Evolutionary conservation across 2,888 invertebrate genomes (phyloP), one percentile per base, ranked within the genome.

Genomic region (Brachypalpus laphriformis): DNA sequence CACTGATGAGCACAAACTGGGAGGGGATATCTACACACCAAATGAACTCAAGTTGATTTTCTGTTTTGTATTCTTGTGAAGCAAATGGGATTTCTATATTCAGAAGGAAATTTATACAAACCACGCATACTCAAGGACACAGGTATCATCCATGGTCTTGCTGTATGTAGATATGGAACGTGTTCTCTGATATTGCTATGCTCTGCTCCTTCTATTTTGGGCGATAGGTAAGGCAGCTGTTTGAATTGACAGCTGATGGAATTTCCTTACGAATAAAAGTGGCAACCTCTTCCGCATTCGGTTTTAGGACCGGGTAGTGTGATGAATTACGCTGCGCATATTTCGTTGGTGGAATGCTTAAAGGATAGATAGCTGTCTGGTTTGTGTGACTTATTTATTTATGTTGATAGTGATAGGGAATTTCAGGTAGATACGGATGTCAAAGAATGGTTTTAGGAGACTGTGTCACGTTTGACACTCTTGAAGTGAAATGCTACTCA

Each of bases 41-140:
- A 72, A 71, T 56, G 54, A 71, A 72, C 45, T 63, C 18, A 20
- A 70, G 76, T 71, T 47, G 66, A 65, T 65, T 65, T 78, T 65
- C 34, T 54, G 28, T 68, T 61, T 68, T 20, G 25, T 59, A 31
- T 51, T 59, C 49, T n/a, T 9, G 40, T 45, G 54, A 37, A 72
- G 47, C 14, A 18, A 28, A 56, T 31, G n/a, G 42, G 14, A 14
- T 45, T 45, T 18, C 37, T 25, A 51, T 22, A 49, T 37, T 11
- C 5, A n/a, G 28, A 5, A 18, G 9, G 7, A 66, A 25, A 66
- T 66, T 66, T 25, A 18, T 54, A 68, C 54, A 54, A 68, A 28
- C 68, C 68, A 18, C 40, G 8, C 11, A 22, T 6, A 37, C 37
- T 14, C 68, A 54, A 42, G 54, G 54, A 42, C 68, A 42, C 42